These are phyloP conservation scores for Manacus vitellinus DNA, from an alignment of 2,113 vertebrate species.

Conservation along the genomic window DNA sequence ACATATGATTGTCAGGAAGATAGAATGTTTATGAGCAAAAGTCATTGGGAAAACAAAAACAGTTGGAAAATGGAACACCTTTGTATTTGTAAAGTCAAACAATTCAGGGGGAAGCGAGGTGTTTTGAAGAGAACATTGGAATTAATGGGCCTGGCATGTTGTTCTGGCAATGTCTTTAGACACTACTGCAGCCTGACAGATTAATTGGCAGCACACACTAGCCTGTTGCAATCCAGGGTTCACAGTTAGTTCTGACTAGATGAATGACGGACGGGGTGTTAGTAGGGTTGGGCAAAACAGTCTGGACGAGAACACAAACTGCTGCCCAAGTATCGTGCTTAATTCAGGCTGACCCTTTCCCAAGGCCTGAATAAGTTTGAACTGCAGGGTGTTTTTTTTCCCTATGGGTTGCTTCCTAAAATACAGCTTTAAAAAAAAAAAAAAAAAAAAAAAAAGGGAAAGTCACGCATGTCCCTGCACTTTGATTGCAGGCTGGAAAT, in stretches of 20 bases:
- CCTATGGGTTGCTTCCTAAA: neutral
- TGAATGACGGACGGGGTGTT: slow-evolving; percentile 32
- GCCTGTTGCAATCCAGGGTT: slow-evolving; percentile 62
- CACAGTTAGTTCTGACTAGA: slow-evolving; percentile 48
- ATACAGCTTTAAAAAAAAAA: neutral
- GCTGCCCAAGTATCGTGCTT: neutral
- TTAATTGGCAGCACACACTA: slow-evolving; percentile 37
- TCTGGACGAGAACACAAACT: slow-evolving; percentile 18
- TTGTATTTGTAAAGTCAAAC: slow-evolving; percentile 33
- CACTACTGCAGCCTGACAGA: slow-evolving; percentile 39
- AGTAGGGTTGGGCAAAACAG: slow-evolving; percentile 26
- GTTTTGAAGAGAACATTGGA: slow-evolving; percentile 41
- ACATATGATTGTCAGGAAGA: slow-evolving; percentile 38
- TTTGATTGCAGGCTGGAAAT: neutral
- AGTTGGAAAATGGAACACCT: slow-evolving; percentile 46
- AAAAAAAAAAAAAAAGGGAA: neutral
- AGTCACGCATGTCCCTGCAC: neutral
- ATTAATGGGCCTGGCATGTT: slow-evolving; percentile 40
- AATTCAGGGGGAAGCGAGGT: neutral
- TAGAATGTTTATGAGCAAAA: slow-evolving; percentile 21
- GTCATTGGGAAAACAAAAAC: slow-evolving; percentile 44
- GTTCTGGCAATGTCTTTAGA: slow-evolving; percentile 50
- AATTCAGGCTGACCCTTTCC: slow-evolving; percentile 11
- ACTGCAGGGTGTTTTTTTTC: neutral
- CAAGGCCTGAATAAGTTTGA: neutral